Evolutionary conservation across 2,797 vertebrate genomes (phyloP), one percentile per base, ranked within the genome.

Genomic region (Megaceryle alcyon): DNA sequence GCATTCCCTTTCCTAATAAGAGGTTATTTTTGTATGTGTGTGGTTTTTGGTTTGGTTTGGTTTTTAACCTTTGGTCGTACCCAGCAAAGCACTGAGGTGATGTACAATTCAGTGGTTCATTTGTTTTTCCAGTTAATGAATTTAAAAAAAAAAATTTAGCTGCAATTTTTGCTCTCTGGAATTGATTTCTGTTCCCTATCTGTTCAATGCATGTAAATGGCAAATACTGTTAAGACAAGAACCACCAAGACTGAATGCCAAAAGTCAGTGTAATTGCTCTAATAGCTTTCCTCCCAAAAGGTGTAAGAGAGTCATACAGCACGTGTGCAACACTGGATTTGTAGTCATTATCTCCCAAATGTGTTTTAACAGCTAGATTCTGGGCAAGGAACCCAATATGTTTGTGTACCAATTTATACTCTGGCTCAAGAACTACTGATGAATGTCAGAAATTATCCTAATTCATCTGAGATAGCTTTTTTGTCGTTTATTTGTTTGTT

Each of bases 391-490:
- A 87, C 7, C 3, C 37, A 72, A 57, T 64, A 43, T 1, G 2
- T 19, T 44, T 61, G 31, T 54, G 18, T 54, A 76, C 29, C 16
- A 41, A 26, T 77, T 92, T 86, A 56, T 59, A 86, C 33, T 79
- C 41, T 77, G 44, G 28, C 48, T 81, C 25, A 77, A 78, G 44
- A 77, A 19, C 25, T 68, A 66, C 18, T 4, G 3, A 17, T 43
- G n/a, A 79, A 77, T 61, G 18, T 54, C 64, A 83, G 66, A 69
- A 92, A 92, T 80, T 82, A 56, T 48, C 33, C 26, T 71, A 54
- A 81, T 87, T 90, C 22, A 86, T 85, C 75, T 81, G n/a, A 46
- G 19, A 82, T 31, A 31, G 14, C 14, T 17, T 68, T 44, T 48
- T 48, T 48, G 46, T 46, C 11, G 44, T 90, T 51, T 78, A 28